Evolutionary conservation across 2,888 invertebrate species (phyloP).

Genomic region (Meta bourneti): DNA sequence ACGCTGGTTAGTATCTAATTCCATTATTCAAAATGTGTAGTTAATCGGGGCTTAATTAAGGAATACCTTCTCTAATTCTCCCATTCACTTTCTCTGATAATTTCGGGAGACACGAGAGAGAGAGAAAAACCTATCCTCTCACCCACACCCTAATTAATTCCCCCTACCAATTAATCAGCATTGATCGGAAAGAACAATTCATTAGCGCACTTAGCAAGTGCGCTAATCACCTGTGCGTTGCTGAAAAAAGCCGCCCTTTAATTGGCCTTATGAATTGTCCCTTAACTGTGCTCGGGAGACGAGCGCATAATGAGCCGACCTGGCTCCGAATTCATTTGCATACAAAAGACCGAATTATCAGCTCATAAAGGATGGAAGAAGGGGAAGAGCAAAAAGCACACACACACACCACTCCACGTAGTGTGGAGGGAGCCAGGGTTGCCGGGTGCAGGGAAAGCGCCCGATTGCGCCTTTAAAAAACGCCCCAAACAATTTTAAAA

Average conservation of each 20-base stretch:
- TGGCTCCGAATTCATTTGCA: slow-evolving; percentile 71
- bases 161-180: slow-evolving; percentile 51
- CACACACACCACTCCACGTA: too few species aligned
- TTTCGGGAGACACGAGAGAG: not conserved
- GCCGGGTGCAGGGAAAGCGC: too few species aligned
- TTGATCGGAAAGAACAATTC: slow-evolving; percentile 47
- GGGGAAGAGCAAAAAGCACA: slow-evolving; percentile 29
- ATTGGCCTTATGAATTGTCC: slow-evolving; percentile 71
- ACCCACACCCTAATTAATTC: slow-evolving; percentile 23
- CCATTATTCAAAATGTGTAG: too few species aligned
- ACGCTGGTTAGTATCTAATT: too few species aligned
- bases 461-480: too few species aligned
- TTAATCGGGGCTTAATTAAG: too few species aligned
- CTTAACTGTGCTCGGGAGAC: slow-evolving; percentile 59
- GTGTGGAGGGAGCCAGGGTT: too few species aligned
- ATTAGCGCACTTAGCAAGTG: slow-evolving; percentile 56
- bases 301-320: slow-evolving; percentile 65
- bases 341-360: slow-evolving; percentile 75
- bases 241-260: slow-evolving; percentile 50
- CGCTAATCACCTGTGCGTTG: slow-evolving; percentile 41
- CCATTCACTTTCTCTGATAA: not conserved
- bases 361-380: slow-evolving; percentile 51
- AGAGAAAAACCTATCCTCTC: not conserved
- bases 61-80: too few species aligned
- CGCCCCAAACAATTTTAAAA: too few species aligned